A percentile compares a stretch with the other conserved stretches of the same genome.
Conservation (phyloP, 2,888 invertebrate species). For the Calephelis perditalis region DNA sequence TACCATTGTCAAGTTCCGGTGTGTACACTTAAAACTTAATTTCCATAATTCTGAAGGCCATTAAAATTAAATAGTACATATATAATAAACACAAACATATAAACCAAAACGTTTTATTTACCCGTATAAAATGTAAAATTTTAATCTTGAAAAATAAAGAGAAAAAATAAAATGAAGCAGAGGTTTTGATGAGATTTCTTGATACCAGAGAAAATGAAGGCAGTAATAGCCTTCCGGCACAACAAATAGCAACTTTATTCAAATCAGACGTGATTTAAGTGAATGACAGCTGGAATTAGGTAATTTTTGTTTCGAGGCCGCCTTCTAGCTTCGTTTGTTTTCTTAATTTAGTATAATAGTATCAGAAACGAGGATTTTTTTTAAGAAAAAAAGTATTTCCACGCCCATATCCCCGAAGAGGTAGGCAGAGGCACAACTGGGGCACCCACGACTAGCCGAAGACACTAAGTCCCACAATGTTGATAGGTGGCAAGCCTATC, state of each 20-base stretch:
- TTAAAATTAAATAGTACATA: no score
- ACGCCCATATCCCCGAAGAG: no score
- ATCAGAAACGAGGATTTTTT: neutral
- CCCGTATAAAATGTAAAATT: neutral
- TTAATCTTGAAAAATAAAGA: neutral
- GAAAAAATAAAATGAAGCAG: slow-evolving; percentile 16
- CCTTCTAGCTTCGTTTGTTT: slow-evolving; percentile 5
- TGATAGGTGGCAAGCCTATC: no score
- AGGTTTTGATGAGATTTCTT: slow-evolving; percentile 11
- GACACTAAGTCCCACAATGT: no score
- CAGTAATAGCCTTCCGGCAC: slow-evolving; percentile 47
- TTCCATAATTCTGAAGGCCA: no score
- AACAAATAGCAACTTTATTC: slow-evolving; percentile 62
- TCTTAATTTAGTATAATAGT: slow-evolving; percentile 2
- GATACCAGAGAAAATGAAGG: slow-evolving; percentile 10
- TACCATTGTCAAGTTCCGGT: no score
- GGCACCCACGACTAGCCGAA: no score
- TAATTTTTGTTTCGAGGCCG: slow-evolving; percentile 39
- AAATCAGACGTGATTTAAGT: slow-evolving; percentile 53
- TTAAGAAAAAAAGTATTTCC: no score
- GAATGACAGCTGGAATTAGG: slow-evolving; percentile 49
- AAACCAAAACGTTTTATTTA: neutral
- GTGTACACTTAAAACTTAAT: no score
- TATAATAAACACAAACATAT: no score
- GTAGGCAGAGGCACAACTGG: no score